Base-by-base conservation (phyloP, 1,140 invertebrate genomes). In the Neodiprion fabricii region DNA sequence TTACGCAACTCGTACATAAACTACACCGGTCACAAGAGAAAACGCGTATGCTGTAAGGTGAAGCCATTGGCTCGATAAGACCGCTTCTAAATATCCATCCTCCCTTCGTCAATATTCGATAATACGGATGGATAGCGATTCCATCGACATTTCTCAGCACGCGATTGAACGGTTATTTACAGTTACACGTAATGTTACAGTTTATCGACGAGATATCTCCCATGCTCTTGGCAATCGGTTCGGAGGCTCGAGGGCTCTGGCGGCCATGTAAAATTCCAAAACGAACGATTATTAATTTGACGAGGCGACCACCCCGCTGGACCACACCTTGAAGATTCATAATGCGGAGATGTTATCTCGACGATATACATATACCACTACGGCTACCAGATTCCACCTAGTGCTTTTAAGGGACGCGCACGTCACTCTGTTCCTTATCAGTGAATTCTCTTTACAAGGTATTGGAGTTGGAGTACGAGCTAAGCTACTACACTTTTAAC, bases 301-400 rank as follows among this genome's bases (percentile, higher is more conserved):
- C 8, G n/a, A 61, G 11, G 53, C 53, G 53, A 61, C 53, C 53
- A 61, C 53, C 53, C 11, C 53, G 53, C 53, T 61, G 53, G 53
- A 61, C 53, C 53, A 61, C 53, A 61, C 53, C 53, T 61, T 17
- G n/a, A 61, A 61, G 53, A 61, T 61, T 61, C 53, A 61, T 61
- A 61, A 61, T 14, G 53, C 53, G 53, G n/a, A 14, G 53, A 61
- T 61, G 5, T 61, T 61, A 61, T 61, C 53, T 61, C 11, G n/a
- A 61, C 4, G n/a, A 9, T 61, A 61, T 17, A 61, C 9, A 9
- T 17, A 61, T 61, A 61, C 53, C 53, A 61, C 11, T 61, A 61
- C n/a, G 53, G 53, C 53, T 61, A 61, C 53, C 53, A 61, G n/a
- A 12, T 61, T 61, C 53, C 53, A 61, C 53, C 53, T 17, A 40